Conservation (phyloP, 2,888 invertebrate species). For the Nebria brevicollis region DNA sequence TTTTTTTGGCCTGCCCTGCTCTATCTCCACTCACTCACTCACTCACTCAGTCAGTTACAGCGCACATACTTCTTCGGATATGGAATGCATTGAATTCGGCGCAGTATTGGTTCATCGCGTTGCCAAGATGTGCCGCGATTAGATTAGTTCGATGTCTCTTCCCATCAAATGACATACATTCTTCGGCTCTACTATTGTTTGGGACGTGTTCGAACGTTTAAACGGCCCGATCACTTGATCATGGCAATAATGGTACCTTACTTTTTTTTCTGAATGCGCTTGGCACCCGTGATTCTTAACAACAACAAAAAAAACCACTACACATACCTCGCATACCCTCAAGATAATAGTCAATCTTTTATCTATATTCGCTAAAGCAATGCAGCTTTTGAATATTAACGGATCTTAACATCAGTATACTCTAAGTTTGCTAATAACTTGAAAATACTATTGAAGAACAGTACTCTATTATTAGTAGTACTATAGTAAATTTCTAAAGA, state of each 20-base stretch:
- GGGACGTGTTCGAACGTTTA: background rate
- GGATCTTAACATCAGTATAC: too few relatives aligned
- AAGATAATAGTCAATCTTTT: background rate
- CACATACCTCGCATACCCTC: background rate
- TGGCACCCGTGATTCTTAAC: background rate
- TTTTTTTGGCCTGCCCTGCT: conserved; percentile 54
- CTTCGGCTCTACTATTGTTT: background rate
- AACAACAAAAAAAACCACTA: background rate
- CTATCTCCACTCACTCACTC: conserved; percentile 20
- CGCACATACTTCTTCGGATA: background rate
- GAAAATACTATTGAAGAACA: too few relatives aligned
- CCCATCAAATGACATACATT: conserved; percentile 13
- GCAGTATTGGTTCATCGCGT: conserved; percentile 49
- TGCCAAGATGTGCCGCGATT: conserved; percentile 47
- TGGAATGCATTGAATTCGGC: conserved; percentile 51
- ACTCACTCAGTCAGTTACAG: too few relatives aligned
- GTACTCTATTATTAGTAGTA: too few relatives aligned
- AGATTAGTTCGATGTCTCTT: conserved; percentile 49
- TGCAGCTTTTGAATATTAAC: too few relatives aligned
- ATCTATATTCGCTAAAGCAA: background rate
- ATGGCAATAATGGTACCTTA: background rate
- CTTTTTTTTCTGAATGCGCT: background rate
- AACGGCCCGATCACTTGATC: conserved; percentile 6
- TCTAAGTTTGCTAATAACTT: too few relatives aligned
- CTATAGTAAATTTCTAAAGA: too few relatives aligned